Evolutionary conservation across 2,113 vertebrate species (phyloP).

Genomic region (Leiothrix lutea): DNA sequence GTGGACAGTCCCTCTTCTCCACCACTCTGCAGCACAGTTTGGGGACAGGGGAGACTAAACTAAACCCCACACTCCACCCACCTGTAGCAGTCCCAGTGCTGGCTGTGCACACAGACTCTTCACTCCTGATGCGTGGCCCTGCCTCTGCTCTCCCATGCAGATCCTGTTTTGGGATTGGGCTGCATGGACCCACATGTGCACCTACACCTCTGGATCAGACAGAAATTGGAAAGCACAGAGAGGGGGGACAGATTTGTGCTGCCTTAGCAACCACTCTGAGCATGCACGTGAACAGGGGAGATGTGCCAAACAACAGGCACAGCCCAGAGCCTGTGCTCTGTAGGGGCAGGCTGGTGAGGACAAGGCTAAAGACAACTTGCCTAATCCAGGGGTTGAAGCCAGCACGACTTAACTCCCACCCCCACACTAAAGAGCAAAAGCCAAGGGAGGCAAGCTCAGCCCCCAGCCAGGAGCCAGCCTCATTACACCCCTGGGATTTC

Average conservation of each 20-base stretch:
- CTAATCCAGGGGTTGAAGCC: neutral
- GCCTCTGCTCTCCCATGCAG: neutral
- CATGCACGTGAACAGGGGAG: accelerated
- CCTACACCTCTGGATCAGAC: neutral
- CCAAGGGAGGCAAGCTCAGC: neutral
- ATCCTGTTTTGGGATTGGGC: neutral
- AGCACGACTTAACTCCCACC: neutral
- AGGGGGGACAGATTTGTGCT: neutral
- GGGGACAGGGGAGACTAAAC: neutral
- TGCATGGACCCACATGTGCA: neutral
- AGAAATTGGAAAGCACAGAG: neutral
- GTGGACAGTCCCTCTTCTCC: neutral
- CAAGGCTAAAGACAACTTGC: neutral
- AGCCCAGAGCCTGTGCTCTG: accelerated
- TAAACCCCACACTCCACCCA: neutral
- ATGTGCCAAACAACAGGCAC: neutral
- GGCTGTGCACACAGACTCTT: neutral
- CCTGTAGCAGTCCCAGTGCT: neutral
- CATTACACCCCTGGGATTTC: neutral
- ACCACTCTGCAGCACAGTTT: neutral
- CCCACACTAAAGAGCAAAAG: neutral
- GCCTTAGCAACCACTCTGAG: neutral
- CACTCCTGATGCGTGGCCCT: accelerated
- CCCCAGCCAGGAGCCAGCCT: neutral
- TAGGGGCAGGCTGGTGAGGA: neutral